Evolutionary conservation across 2,888 invertebrate genomes (phyloP).

Genomic region (Corythucha ciliata): DNA sequence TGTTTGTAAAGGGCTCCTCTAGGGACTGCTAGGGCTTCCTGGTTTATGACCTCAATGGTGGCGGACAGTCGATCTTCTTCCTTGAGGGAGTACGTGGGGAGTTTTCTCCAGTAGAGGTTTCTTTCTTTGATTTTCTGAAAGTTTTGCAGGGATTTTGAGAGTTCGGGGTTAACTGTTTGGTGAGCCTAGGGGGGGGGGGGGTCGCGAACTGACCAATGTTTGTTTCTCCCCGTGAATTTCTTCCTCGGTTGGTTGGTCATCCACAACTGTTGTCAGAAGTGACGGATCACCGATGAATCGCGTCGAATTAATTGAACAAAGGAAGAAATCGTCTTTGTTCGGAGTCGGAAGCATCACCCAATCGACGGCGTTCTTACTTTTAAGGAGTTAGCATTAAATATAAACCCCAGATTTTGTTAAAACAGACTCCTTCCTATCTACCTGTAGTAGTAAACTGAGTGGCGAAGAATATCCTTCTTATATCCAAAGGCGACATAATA

Average conservation of each 20-base stretch:
- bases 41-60: constrained; percentile 57
- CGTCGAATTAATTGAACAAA: constrained; percentile 42
- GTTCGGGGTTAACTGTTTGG: no score
- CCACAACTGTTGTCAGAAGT: constrained; percentile 34
- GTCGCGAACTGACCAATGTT: no score
- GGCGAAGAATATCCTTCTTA: constrained; percentile 58
- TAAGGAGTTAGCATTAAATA: no score
- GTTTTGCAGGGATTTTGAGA: not conserved
- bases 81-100: constrained; percentile 47
- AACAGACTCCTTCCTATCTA: constrained; percentile 35
- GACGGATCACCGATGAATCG: constrained; percentile 40
- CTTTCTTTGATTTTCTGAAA: constrained; percentile 16
- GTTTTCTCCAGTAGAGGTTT: constrained; percentile 19
- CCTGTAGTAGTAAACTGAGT: constrained; percentile 70
- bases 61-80: constrained; percentile 72
- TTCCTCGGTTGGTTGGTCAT: constrained; percentile 37
- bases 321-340: constrained; percentile 41
- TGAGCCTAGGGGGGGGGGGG: no score
- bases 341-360: constrained; percentile 55
- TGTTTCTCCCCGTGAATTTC: constrained; percentile 11
- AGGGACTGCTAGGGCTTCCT: constrained; percentile 68
- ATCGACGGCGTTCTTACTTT: constrained; percentile 54
- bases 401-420: constrained; percentile 16
- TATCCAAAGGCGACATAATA: constrained; percentile 79
- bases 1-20: constrained; percentile 67